Conservation (phyloP, 1,140 invertebrate genomes). For the Oncopeltus fasciatus region DNA sequence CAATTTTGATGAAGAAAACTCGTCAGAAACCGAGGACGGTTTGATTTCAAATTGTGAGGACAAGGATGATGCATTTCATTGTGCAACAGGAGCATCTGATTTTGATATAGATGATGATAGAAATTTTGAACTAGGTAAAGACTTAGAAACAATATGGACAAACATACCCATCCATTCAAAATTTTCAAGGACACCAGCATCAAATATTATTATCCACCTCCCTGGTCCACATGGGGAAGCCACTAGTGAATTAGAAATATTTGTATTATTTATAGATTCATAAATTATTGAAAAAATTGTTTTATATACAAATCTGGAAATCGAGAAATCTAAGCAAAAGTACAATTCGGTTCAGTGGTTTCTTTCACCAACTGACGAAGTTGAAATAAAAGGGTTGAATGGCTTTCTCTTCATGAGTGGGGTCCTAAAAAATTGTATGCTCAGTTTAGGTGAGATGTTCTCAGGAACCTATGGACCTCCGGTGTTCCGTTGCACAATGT, state of each 20-base stretch:
- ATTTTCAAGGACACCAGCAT: neutral
- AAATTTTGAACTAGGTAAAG: neutral
- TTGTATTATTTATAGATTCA: neutral
- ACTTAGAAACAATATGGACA: neutral
- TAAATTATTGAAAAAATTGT: neutral
- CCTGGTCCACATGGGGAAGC: neutral
- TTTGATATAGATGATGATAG: neutral
- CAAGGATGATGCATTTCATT: neutral
- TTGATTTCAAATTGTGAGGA: neutral
- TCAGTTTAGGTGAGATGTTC: neutral
- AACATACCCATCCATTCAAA: neutral
- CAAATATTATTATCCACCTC: neutral
- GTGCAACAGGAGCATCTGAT: neutral
- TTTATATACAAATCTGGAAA: neutral
- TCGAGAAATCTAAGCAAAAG: neutral
- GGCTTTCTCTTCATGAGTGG: neutral
- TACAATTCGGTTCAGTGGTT: neutral
- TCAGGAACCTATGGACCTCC: neutral
- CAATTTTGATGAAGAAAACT: neutral
- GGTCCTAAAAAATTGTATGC: neutral
- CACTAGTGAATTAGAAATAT: neutral
- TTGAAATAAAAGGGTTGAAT: neutral
- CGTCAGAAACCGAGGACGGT: neutral
- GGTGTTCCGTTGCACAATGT: conserved; percentile 22
- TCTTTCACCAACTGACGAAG: neutral